Base-by-base conservation (phyloP, 2,797 vertebrate species). In the Sebastes diaconus region DNA sequence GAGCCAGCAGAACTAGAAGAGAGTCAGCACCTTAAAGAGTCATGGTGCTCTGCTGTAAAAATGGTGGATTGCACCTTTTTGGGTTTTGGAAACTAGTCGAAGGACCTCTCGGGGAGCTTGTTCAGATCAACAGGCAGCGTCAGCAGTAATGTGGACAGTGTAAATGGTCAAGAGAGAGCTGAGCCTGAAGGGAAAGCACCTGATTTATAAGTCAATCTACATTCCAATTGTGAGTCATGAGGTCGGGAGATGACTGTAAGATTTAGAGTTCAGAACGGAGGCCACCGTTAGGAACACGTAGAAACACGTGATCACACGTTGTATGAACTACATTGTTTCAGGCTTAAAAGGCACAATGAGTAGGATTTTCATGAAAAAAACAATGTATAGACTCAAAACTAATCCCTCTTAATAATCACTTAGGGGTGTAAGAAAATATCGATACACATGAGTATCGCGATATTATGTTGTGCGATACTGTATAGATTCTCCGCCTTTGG, bases 391-490 rank as follows among this genome's bases (percentile, higher is more conserved):
- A 8, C 42, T 46, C 42, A 16, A 46, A 46, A 46, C 0, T 46
- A 46, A 46, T 46, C 42, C 42, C 42, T 46, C 42, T 46, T 46
- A 46, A 46, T 46, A 16, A 46, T 46, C 14, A 46, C 42, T 46
- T 46, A 46, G 16, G 16, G 14, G 42, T 46, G 42, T 39, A 39
- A 39, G 36, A 39, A 39, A 39, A 39, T 39, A 39, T 39, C 12
- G 12, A 39, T 39, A 39, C 36, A 39, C 36, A 39, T 39, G 36
- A 39, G 36, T 39, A 39, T 39, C 13, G 36, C 13, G 5, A 39
- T 39, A 39, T 39, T 0, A 0, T 39, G 12, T 14, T 39, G 36
- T 39, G 36, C 36, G 2, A 39, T 39, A 39, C 0, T 39, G 13
- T 39, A 39, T 39, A 14, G 36, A 39, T 39, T 39, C 36, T 39